Conservation (phyloP, 2,113 vertebrate species). For the Calyptommatus sinebrachiatus region DNA sequence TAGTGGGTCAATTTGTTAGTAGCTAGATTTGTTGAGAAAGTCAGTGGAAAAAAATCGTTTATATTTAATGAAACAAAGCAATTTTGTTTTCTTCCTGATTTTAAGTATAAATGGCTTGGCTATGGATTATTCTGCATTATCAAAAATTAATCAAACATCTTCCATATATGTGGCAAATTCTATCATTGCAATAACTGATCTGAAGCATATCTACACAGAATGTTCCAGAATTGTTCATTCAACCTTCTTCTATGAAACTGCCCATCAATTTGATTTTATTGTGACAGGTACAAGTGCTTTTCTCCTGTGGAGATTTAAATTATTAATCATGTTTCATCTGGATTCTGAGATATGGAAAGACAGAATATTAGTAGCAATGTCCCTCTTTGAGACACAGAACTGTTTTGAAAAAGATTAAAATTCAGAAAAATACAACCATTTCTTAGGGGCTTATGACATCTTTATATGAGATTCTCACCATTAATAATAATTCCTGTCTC, state of each 20-base stretch:
- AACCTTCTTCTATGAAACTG: background rate
- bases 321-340: background rate
- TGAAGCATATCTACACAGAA: constrained; percentile 10
- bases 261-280: constrained; percentile 5
- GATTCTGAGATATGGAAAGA: background rate
- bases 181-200: background rate
- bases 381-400: background rate
- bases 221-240: constrained; percentile 8
- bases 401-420: background rate
- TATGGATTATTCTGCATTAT: background rate
- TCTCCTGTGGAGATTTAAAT: background rate
- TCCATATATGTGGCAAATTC: background rate
- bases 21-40: background rate
- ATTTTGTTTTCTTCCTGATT: background rate
- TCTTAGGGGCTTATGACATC: constrained; percentile 14
- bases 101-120: background rate
- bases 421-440: constrained; percentile 18
- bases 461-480: rapidly evolving
- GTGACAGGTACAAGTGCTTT: background rate
- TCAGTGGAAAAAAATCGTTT: background rate
- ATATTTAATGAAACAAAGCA: background rate
- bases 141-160: background rate
- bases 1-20: background rate
- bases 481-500: background rate
- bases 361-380: background rate